A percentile compares a stretch with the other conserved stretches of the same genome.
Conservation (phyloP, 2,888 invertebrate genomes). For the Protonemura montana region DNA sequence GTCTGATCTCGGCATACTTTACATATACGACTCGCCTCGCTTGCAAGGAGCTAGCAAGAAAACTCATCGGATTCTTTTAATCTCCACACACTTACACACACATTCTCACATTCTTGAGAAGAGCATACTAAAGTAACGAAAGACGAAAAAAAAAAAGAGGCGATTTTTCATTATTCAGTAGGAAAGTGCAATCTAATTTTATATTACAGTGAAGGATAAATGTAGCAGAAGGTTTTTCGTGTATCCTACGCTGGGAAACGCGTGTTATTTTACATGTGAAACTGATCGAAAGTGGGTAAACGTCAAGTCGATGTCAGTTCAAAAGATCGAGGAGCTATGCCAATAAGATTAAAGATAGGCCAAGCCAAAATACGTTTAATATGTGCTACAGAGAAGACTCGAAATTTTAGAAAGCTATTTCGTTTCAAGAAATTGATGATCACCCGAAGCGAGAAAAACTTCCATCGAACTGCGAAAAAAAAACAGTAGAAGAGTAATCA, state of each 20-base stretch:
- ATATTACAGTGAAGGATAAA: constrained; percentile 22
- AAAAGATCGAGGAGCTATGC: neutral
- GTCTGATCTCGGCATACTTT: constrained; percentile 14
- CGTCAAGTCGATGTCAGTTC: constrained; percentile 28
- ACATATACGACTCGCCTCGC: neutral
- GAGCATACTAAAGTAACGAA: neutral
- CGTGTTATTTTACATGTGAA: constrained; percentile 20
- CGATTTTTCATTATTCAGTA: constrained; percentile 30
- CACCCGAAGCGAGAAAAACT: neutral
- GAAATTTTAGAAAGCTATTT: neutral
- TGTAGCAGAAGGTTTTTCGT: constrained; percentile 1
- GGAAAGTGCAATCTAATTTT: constrained; percentile 7
- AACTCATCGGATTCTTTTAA: constrained; percentile 34
- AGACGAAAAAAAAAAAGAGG: neutral
- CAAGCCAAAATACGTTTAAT: neutral
- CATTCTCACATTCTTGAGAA: constrained; percentile 24
- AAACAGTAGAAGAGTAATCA: neutral
- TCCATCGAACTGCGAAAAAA: neutral
- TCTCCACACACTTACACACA: constrained; percentile 32
- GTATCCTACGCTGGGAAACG: constrained; percentile 14
- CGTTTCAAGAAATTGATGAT: neutral
- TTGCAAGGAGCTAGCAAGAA: neutral
- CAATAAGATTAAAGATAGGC: neutral
- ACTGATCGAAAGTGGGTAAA: constrained; percentile 30
- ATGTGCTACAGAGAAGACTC: neutral